phyloP scores from a whole-genome alignment of 2,113 vertebrate species.

The Vireo altiloquus region DNA sequence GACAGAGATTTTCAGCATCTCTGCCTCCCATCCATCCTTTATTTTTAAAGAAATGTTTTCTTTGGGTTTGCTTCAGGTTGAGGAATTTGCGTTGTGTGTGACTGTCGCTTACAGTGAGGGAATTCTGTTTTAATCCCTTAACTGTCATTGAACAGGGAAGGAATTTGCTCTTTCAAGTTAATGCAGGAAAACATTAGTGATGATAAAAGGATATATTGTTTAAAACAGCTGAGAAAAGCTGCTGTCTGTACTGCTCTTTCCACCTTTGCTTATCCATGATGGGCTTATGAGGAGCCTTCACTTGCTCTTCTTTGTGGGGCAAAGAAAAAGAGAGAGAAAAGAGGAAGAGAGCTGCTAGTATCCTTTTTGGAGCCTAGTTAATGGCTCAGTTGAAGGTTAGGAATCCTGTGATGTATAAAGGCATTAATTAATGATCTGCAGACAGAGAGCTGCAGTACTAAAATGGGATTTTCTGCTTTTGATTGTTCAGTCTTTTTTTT shows the following conservation, averaged over 20 bases:
- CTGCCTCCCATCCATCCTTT: neutral
- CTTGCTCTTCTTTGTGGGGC: neutral
- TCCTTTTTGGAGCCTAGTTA: neutral
- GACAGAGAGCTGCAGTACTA: neutral
- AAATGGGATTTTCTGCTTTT: conserved; percentile 23
- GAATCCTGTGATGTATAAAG: neutral
- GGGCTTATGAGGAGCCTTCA: neutral
- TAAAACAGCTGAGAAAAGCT: conserved; percentile 6
- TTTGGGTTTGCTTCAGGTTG: neutral
- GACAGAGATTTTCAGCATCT: neutral
- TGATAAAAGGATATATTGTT: conserved; percentile 34
- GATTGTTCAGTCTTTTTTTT: neutral
- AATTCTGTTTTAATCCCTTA: neutral
- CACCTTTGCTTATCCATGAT: neutral
- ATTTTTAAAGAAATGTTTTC: neutral
- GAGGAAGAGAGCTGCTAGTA: neutral
- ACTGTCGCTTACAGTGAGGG: neutral
- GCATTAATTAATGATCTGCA: neutral
- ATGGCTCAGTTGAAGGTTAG: neutral
- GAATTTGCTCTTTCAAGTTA: conserved; percentile 34
- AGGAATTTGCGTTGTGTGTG: neutral
- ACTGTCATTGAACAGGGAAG: neutral
- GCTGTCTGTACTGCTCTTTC: neutral
- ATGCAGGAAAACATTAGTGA: neutral
- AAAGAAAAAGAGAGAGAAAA: neutral